Base-by-base conservation (phyloP, 2,797 vertebrate genomes). In the Sitta carolinensis region DNA sequence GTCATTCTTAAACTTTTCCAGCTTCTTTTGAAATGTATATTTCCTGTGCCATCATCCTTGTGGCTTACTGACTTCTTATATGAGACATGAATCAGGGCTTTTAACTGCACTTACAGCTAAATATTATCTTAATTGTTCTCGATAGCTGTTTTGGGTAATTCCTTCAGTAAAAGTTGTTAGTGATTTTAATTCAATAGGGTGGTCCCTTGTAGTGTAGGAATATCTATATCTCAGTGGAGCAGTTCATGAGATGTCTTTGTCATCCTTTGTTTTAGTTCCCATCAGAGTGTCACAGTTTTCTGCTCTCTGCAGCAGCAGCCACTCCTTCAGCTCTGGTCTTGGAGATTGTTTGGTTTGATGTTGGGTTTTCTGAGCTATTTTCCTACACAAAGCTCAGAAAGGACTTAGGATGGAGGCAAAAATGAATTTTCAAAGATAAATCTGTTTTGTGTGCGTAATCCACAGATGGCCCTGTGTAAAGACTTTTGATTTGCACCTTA, bases 401-500 rank as follows among this genome's bases (percentile, higher is more conserved):
- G 9, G 9, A 43, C 11, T 5, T 75, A 11, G 15, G 32, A 55
- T n/a, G 45, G 61, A 89, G 48, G 27, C 14, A 85, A 85, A 89
- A 77, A 43, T 34, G 2, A 59, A 52, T 74, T 77, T 13, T 78
- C 19, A 70, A 45, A 75, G 14, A 50, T 30, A 59, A 38, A 54
- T 84, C 52, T 76, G 7, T 58, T 38, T 89, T 59, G 26, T 51
- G 8, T 87, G 32, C 2, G 0, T 20, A 17, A n/a, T 38, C n/a
- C 7, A 6, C 9, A 70, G 32, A 58, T 67, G 40, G 34, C 23
- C 22, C 20, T 26, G 11, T 10, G 16, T 54, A 36, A 79, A 84
- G 59, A 23, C 26, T 70, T 87, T 79, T 67, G 67, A 43, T 93
- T 88, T 90, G 13, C 50, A 89, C 57, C 70, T 70, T 58, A 42